Evolutionary conservation across 1,140 invertebrate species (phyloP), one percentile per base, ranked within the genome.

Genomic region (Caligus rogercresseyi): DNA sequence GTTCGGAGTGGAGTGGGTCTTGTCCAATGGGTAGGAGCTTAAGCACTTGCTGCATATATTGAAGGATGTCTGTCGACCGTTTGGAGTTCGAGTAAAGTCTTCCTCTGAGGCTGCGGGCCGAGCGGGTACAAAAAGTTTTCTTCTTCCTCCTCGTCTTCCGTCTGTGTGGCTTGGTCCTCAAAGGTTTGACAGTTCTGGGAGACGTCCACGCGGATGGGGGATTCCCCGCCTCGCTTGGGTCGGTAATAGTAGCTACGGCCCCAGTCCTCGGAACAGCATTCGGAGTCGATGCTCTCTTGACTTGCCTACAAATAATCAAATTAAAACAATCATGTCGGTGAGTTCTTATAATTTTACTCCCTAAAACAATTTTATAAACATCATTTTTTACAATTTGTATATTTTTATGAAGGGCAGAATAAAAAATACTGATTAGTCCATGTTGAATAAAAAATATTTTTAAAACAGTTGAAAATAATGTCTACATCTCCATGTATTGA

Each of bases 91-190:
- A 43, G 31, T 43, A 43, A 43, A 43, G 31, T 43, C 31, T 43
- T 43, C 31, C 31, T 43, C 31, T 43, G 31, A 43, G n/a, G 31
- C 31, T 43, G 31, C n/a, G 7, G 31, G 31, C n/a, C 31, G 31
- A 11, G 7, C 7, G 31, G 31, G 31, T 11, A n/a, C n/a, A n/a
- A 43, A 43, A 14, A 11, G 21, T 54, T 7, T 7, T 54, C 21
- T 11, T 54, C 53, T 16, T 23, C 21, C 11, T 54, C 53, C 16
- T 54, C 53, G 16, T 54, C 53, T 20, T 54, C 53, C 13, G 53
- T 54, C 53, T 54, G 53, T 7, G 53, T 54, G 13, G 53, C 53
- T 16, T 54, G 53, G 21, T 54, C 53, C 53, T 54, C 53, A 23
- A 19, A 54, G 21, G 53, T 54, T 23, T 54, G 53, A 20, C 53